These are phyloP conservation scores for Hoplias malabaricus DNA, from an alignment of 2,113 vertebrate genomes.

Conservation along the genomic window DNA sequence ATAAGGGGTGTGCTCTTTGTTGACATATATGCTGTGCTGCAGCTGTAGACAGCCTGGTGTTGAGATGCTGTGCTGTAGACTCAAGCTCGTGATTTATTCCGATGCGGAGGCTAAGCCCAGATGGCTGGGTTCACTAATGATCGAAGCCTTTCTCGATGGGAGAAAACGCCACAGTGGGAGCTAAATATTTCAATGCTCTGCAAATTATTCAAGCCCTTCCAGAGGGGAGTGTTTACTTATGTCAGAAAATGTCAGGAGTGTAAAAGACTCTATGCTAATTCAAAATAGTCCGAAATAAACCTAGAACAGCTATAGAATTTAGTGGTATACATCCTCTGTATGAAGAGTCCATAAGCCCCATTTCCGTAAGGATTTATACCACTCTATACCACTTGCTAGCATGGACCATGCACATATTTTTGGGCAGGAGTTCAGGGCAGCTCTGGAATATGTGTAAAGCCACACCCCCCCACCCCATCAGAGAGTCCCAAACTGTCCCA, in stretches of 20 bases:
- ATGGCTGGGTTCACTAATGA: conserved; percentile 49
- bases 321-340: too few species aligned
- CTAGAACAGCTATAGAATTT: too few species aligned
- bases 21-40: conserved; percentile 40
- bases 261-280: neutral
- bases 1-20: neutral
- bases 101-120: conserved; percentile 44
- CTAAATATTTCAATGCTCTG: neutral
- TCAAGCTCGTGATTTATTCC: conserved; percentile 51
- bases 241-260: neutral
- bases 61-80: conserved; percentile 35
- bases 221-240: neutral
- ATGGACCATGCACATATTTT: too few species aligned
- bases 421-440: too few species aligned
- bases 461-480: too few species aligned
- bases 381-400: too few species aligned
- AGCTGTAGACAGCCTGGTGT: conserved; percentile 7
- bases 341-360: too few species aligned
- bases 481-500: too few species aligned
- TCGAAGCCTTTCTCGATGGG: neutral
- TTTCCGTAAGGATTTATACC: too few species aligned
- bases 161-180: neutral
- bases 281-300: neutral
- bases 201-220: neutral
- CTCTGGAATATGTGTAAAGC: too few species aligned